These are phyloP conservation scores for Proteles cristata DNA, from an alignment of 2,113 vertebrate genomes.

Conservation along the genomic window DNA sequence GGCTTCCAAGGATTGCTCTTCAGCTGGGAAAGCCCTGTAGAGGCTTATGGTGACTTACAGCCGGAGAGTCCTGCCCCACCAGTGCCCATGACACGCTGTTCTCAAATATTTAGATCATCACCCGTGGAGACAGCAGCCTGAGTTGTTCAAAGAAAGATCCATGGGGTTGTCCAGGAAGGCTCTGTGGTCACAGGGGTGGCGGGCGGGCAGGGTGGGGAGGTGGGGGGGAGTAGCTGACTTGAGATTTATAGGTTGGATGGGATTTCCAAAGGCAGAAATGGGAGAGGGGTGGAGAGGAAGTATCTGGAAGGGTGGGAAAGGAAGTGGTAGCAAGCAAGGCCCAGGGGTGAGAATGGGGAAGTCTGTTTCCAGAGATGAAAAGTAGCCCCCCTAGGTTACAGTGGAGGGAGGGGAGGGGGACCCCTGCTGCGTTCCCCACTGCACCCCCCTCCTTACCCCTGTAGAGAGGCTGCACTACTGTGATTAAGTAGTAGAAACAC, in stretches of 20 bases:
- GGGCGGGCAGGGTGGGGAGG: neutral
- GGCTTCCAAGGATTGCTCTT: neutral
- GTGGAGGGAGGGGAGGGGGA: neutral
- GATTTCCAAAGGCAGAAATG: neutral
- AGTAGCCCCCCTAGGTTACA: rapidly evolving
- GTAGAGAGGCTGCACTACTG: neutral
- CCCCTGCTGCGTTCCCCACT: too few species aligned
- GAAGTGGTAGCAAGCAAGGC: neutral
- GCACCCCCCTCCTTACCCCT: neutral
- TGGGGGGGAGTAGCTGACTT: neutral
- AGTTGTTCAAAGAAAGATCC: neutral
- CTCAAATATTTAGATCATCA: neutral
- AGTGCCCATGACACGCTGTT: too few species aligned
- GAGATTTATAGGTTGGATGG: neutral
- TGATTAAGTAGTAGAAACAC: neutral
- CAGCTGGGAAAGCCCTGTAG: rapidly evolving
- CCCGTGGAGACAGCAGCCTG: neutral
- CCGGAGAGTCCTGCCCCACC: too few species aligned
- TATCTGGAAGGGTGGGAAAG: neutral
- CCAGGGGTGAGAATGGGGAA: neutral
- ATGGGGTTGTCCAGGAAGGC: too few species aligned
- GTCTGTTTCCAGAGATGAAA: neutral
- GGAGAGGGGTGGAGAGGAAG: neutral
- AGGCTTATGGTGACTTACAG: neutral
- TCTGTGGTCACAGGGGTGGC: neutral